phyloP scores from a whole-genome alignment of 2,888 invertebrate species.

The Augiades crinisus region DNA sequence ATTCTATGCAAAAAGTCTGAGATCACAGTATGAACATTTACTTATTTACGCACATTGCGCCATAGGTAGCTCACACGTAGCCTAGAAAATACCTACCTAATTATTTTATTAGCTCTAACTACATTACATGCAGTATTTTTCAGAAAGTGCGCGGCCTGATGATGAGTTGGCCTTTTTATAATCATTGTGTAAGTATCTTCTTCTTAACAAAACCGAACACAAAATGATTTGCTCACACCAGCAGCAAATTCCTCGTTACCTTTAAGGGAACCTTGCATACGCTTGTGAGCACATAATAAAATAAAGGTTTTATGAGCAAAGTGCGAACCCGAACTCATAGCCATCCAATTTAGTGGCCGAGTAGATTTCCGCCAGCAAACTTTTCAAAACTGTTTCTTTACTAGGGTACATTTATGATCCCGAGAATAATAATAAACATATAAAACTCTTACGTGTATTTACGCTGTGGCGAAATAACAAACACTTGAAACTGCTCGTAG shows the following conservation, averaged over 20 bases:
- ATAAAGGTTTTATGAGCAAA: slow-evolving; percentile 32
- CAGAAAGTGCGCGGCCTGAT: too few relatives aligned
- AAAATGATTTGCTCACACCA: slow-evolving; percentile 25
- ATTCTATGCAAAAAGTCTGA: too few relatives aligned
- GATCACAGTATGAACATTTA: too few relatives aligned
- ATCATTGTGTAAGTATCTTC: too few relatives aligned
- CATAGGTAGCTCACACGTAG: too few relatives aligned
- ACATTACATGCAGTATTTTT: too few relatives aligned
- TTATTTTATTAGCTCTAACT: too few relatives aligned
- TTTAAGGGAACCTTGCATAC: slow-evolving; percentile 47
- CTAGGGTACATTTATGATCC: slow-evolving; percentile 23
- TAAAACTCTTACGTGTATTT: slow-evolving; percentile 18
- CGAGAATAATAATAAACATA: slow-evolving; percentile 20
- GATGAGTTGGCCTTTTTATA: too few relatives aligned
- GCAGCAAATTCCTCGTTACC: too few relatives aligned
- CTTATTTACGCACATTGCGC: too few relatives aligned
- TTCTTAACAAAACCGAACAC: too few relatives aligned
- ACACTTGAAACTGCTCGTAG: slow-evolving; percentile 23
- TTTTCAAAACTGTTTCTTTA: slow-evolving; percentile 22
- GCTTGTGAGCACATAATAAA: slow-evolving; percentile 39
- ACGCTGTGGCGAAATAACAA: slow-evolving; percentile 15
- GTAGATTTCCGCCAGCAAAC: slow-evolving; percentile 10
- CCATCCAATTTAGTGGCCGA: slow-evolving; percentile 9
- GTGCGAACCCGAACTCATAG: slow-evolving; percentile 22
- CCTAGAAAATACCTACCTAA: too few relatives aligned